Percentiles rank a stretch among this genome's conserved stretches.
Evolutionary conservation across 2,888 invertebrate genomes (phyloP).

Genomic region (Drosophila flavopinicola): DNA sequence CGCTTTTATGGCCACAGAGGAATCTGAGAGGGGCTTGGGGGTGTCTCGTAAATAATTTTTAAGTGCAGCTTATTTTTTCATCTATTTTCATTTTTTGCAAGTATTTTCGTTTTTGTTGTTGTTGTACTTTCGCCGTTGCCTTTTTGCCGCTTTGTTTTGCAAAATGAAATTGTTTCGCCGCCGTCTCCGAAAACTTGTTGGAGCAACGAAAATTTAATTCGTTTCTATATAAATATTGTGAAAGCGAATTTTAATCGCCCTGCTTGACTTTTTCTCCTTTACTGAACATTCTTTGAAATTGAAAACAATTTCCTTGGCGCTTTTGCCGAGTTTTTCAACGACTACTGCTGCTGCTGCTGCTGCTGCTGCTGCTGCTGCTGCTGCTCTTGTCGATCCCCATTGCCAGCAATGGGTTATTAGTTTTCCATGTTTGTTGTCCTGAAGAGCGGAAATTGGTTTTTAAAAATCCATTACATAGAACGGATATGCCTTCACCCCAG

Average conservation of each 20-base stretch:
- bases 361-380: conserved; percentile 1
- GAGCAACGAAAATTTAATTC: conserved; percentile 74
- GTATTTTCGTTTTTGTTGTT: conserved; percentile 18
- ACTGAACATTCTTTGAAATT: conserved; percentile 67
- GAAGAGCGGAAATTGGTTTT: conserved; percentile 73
- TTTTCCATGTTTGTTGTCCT: conserved; percentile 62
- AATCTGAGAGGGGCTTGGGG: conserved; percentile 22
- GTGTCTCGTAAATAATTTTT: conserved; percentile 72
- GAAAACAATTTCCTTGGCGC: conserved; percentile 77
- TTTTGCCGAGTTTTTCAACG: conserved; percentile 38
- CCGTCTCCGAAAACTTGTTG: conserved; percentile 55
- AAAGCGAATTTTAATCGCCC: conserved; percentile 75
- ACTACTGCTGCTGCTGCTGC: conserved; percentile 12
- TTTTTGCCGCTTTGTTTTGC: conserved; percentile 61
- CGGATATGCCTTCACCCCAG: conserved; percentile 41
- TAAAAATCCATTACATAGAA: conserved; percentile 72
- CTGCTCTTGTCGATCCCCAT: conserved; percentile 24
- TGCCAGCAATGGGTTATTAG: conserved; percentile 72
- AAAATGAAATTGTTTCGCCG: conserved; percentile 75
- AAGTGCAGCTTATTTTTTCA: conserved; percentile 68
- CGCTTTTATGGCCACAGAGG: conserved; percentile 64
- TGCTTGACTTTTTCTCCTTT: conserved; percentile 51
- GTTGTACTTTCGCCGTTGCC: conserved; percentile 23
- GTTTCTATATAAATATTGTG: conserved; percentile 76
- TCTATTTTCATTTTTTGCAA: conserved; percentile 49